phyloP scores from a whole-genome alignment of 2,797 vertebrate species.

The Staurois parvus region DNA sequence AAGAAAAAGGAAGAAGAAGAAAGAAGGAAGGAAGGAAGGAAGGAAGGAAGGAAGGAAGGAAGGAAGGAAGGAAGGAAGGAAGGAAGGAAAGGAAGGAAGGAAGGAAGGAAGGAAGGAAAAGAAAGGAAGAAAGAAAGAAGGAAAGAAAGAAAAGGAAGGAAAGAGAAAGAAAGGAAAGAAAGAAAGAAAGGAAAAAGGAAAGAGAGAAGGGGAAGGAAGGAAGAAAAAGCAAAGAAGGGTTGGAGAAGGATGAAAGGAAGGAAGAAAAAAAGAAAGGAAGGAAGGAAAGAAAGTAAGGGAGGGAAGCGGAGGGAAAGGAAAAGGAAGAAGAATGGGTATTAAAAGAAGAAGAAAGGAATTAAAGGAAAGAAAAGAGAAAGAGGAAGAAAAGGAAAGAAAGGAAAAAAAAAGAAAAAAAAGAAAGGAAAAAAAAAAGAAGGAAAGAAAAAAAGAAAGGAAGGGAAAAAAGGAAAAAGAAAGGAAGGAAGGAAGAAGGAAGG shows the following conservation, averaged over 20 bases:
- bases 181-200: background rate
- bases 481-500: too few species aligned
- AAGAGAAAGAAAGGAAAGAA: slow-evolving; percentile 7
- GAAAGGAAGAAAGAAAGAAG: slow-evolving; percentile 1
- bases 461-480: background rate
- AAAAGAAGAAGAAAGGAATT: background rate
- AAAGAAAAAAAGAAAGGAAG: background rate
- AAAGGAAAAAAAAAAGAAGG: background rate
- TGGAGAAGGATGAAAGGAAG: too few species aligned
- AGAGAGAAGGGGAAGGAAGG: slow-evolving; percentile 66
- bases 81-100: slow-evolving; percentile 10
- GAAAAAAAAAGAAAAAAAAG: too few species aligned
- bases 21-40: background rate
- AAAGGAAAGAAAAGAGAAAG: background rate
- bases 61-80: background rate
- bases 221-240: too few species aligned
- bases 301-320: slow-evolving; percentile 8
- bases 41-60: background rate
- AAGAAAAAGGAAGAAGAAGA: background rate
- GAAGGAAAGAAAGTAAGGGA: too few species aligned
- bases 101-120: background rate
- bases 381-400: too few species aligned
- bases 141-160: background rate
- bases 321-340: slow-evolving; percentile 40
- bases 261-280: slow-evolving; percentile 57